phyloP scores from a whole-genome alignment of 2,888 invertebrate genomes.

The Lissonota sp. region DNA sequence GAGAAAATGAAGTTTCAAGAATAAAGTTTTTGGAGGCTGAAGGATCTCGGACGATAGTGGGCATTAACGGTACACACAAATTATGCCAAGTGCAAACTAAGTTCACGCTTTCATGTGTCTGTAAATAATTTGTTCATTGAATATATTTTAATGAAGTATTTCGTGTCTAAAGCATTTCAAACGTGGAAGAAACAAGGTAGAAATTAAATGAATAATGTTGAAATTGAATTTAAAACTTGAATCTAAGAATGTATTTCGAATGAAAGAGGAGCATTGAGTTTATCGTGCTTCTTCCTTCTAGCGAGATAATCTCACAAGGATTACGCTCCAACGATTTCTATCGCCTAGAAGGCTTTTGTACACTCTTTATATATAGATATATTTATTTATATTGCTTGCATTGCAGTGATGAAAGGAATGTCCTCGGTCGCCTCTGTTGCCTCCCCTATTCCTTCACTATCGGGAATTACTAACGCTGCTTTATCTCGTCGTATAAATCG shows the following conservation, averaged over 20 bases:
- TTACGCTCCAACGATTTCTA: conserved; percentile 57
- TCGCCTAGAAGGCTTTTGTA: conserved; percentile 46
- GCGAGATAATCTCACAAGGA: conserved; percentile 49
- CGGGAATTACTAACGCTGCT: neutral
- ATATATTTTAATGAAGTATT: too few species aligned
- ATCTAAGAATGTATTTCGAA: neutral
- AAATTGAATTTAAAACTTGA: too few species aligned
- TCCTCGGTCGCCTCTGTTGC: conserved; percentile 14
- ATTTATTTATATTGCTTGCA: neutral
- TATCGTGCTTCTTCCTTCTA: conserved; percentile 24
- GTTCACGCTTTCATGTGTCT: too few species aligned
- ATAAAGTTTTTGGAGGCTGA: neutral
- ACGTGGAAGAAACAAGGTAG: too few species aligned
- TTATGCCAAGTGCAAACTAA: too few species aligned
- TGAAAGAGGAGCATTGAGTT: neutral
- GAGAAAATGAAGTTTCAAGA: neutral
- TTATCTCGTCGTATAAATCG: neutral
- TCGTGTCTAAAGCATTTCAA: too few species aligned
- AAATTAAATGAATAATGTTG: too few species aligned
- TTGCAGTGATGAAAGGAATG: conserved; percentile 41
- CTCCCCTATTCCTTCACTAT: neutral
- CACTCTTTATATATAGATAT: conserved; percentile 1
- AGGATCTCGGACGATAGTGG: too few species aligned
- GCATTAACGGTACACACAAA: too few species aligned
- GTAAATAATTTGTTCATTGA: too few species aligned